Base-by-base conservation (phyloP, 1,140 invertebrate species). In the Liolophura sinensis region DNA sequence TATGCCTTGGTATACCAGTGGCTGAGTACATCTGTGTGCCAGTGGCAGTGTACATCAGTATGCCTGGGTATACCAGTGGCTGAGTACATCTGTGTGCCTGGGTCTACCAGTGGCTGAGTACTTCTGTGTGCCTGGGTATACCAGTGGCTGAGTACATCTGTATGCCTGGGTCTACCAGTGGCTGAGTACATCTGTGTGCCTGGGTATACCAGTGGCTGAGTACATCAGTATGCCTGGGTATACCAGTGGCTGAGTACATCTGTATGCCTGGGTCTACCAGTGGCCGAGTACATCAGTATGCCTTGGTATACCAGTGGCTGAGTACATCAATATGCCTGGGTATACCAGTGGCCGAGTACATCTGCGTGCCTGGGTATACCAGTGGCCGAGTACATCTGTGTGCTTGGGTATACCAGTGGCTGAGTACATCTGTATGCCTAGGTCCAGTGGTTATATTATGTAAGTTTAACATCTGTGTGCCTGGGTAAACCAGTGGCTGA, bases 191-290 rank as follows among this genome's bases (percentile, higher is more conserved):
- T 55, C 22, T 25, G 49, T 55, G 50, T 27, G 62, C 47, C 22
- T 64, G 50, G 46, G 62, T 64, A 54, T 55, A 31, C 46, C 51
- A n/a, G 25, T 55, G 51, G n/a, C 25, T 55, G 62, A 40, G 50
- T 55, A 54, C 40, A 15, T 40, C 22, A 48, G 16, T 56, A 16
- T 57, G 24, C 27, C 25, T 1, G 40, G 27, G 25, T 16, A 7
- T 22, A 22, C 52, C 16, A 54, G 31, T 22, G 31, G 31, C 31
- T 40, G 31, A 40, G 31, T 40, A 40, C 31, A 40, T 40, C 31
- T 5, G 9, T 9, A 40, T 40, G 31, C 31, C 31, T 40, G 31
- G 9, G 31, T 40, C 3, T 40, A 40, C 31, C 31, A 40, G 31
- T 40, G 31, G 31, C 31, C 9, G 31, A 40, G 31, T 40, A 40